phyloP scores from a whole-genome alignment of 2,113 vertebrate genomes.

The Peucedramus taeniatus region DNA sequence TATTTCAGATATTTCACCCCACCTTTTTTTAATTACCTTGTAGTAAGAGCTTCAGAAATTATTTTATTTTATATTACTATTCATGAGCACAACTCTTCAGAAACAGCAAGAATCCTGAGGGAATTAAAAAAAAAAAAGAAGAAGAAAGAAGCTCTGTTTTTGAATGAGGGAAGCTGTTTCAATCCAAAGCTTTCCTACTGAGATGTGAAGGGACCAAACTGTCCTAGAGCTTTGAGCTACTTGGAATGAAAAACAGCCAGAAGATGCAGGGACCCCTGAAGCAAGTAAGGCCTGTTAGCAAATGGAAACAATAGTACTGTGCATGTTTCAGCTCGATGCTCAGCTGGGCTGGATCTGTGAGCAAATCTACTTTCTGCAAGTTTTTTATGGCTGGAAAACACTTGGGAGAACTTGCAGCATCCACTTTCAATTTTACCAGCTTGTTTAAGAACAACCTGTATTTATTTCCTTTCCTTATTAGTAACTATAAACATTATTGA shows the following conservation, averaged over 20 bases:
- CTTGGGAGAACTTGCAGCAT: neutral
- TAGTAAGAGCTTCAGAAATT: neutral
- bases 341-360: neutral
- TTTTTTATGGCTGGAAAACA: neutral
- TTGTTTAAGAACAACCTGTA: neutral
- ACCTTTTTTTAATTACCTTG: neutral
- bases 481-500: neutral
- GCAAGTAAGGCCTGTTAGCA: neutral
- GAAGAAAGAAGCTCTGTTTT: neutral
- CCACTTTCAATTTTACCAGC: neutral
- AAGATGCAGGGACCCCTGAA: neutral
- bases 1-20: neutral
- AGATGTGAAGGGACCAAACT: neutral
- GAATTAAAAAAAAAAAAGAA: too few relatives aligned
- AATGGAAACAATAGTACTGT: neutral
- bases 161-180: neutral
- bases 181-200: neutral
- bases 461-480: neutral
- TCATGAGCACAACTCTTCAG: neutral
- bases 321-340: neutral
- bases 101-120: neutral
- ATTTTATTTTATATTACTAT: neutral
- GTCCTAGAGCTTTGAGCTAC: neutral
- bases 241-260: neutral
- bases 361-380: neutral